These are phyloP conservation scores for Globodera rostochiensis DNA, from an alignment of 1,140 invertebrate species.

Conservation along the genomic window DNA sequence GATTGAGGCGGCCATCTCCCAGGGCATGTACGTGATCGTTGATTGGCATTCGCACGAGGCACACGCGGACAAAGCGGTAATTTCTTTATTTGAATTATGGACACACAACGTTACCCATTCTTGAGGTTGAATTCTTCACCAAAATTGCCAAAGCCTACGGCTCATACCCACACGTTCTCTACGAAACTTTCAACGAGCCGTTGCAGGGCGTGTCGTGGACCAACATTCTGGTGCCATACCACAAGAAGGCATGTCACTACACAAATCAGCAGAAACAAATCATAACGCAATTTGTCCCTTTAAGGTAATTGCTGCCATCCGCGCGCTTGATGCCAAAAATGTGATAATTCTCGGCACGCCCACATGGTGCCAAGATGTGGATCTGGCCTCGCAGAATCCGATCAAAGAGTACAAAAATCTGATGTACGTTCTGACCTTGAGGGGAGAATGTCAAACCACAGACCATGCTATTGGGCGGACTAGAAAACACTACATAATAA, in stretches of 20 bases:
- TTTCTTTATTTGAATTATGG: not conserved
- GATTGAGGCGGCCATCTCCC: slow-evolving; percentile 28
- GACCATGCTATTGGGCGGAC: no score
- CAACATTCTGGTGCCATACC: slow-evolving; percentile 13
- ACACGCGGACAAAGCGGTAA: slow-evolving; percentile 11
- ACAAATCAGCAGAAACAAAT: not conserved
- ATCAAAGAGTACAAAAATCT: slow-evolving; percentile 30
- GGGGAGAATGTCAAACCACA: not conserved
- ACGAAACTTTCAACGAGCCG: slow-evolving; percentile 36
- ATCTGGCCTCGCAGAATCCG: slow-evolving; percentile 22
- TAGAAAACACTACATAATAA: not conserved
- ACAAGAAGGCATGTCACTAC: not conserved
- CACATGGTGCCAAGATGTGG: slow-evolving; percentile 28
- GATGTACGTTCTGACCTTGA: not conserved
- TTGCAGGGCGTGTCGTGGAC: slow-evolving; percentile 11
- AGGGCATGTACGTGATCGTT: slow-evolving; percentile 33
- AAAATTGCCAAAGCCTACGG: slow-evolving; percentile 22
- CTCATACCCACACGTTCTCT: slow-evolving; percentile 28
- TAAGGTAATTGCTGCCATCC: slow-evolving; percentile 31
- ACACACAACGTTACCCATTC: not conserved
- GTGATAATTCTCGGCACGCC: slow-evolving; percentile 32
- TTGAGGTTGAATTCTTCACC: slow-evolving; percentile 24
- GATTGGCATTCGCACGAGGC: not conserved
- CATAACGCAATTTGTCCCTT: not conserved
- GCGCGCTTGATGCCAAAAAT: slow-evolving; percentile 24